Evolutionary conservation across 2,113 vertebrate genomes (phyloP), one percentile per base, ranked within the genome.

Genomic region (Parus major): DNA sequence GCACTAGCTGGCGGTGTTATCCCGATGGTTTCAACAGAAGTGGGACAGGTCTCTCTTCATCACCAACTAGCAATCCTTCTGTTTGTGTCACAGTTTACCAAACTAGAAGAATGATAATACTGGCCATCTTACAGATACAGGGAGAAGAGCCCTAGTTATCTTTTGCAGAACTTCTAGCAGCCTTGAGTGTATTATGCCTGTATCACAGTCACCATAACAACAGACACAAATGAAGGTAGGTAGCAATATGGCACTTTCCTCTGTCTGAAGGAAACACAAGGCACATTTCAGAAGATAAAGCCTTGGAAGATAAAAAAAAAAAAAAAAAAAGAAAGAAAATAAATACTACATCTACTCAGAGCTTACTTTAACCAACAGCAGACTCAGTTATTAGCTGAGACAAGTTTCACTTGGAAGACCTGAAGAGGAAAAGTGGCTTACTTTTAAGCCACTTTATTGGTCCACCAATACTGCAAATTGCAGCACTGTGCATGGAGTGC

Each of bases 391-490:
- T 79, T 56, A 72, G 12, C 53, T 60, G 49, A 93, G 42, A 25
- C 8, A 61, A 76, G 24, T 72, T 90, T 86, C 15, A 33, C 24
- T 59, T 79, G 35, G 82, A 88, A 93, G 14, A 61, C 21, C 12
- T 13, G 41, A 64, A 75, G 44, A 64, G 6, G 49, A 47, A 76
- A 86, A 93, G 31, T 82, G 46, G 24, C 35, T 83, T 83, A 69
- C 44, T 85, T 79, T 72, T 82, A 88, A 96, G 59, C 24, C 57
- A 60, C 15, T 22, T 79, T 76, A 72, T 76, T 88, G 53, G 27
- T 90, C 9, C 18, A 27, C 41, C 59, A 46, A 17, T 31, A 36
- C 42, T 46, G n/a, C 20, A 89, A 86, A 89, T 73, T 86, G 77
- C 41, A 69, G 22, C 10, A 2, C 55, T 65, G 24, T 46, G 29